These are phyloP conservation scores for Podarcis lilfordi DNA, from an alignment of 2,797 vertebrate genomes.

Conservation along the genomic window DNA sequence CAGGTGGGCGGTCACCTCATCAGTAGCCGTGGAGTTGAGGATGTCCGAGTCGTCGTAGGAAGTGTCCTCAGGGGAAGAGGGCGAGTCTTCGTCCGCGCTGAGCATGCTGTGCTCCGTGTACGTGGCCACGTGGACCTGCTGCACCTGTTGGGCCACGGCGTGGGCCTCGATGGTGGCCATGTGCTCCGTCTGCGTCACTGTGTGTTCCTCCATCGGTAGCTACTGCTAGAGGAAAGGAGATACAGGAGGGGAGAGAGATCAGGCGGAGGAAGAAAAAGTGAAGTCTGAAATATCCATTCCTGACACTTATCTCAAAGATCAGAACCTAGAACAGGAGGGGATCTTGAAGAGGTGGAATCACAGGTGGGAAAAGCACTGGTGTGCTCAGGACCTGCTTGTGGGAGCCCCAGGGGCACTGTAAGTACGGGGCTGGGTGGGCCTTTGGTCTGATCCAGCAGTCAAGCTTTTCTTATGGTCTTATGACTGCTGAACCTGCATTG, in stretches of 20 bases:
- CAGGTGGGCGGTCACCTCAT: constrained; percentile 96
- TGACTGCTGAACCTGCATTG: background rate
- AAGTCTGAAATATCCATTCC: background rate
- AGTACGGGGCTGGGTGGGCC: background rate
- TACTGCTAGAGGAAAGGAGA: constrained; percentile 43
- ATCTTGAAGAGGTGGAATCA: background rate
- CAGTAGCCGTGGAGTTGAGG: constrained; percentile 93
- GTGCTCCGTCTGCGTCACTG: constrained; percentile 89
- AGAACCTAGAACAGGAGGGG: background rate
- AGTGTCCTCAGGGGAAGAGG: constrained; percentile 95
- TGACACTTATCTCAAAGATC: background rate
- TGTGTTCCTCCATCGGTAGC: constrained; percentile 92
- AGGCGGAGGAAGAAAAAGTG: accelerated
- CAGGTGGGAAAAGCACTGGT: too few relatives aligned
- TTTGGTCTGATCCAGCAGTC: background rate
- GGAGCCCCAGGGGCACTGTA: background rate
- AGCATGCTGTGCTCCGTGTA: constrained; percentile 94
- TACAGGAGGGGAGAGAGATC: background rate
- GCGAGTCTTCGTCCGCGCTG: constrained; percentile 95
- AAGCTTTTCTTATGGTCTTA: background rate
- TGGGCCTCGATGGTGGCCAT: constrained; percentile 97
- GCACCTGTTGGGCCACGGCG: constrained; percentile 91
- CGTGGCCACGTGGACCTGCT: constrained; percentile 92
- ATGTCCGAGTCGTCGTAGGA: constrained; percentile 97
- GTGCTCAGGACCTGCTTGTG: too few relatives aligned